phyloP scores from a whole-genome alignment of 2,797 vertebrate species.

The Pseudocheirus occidentalis region DNA sequence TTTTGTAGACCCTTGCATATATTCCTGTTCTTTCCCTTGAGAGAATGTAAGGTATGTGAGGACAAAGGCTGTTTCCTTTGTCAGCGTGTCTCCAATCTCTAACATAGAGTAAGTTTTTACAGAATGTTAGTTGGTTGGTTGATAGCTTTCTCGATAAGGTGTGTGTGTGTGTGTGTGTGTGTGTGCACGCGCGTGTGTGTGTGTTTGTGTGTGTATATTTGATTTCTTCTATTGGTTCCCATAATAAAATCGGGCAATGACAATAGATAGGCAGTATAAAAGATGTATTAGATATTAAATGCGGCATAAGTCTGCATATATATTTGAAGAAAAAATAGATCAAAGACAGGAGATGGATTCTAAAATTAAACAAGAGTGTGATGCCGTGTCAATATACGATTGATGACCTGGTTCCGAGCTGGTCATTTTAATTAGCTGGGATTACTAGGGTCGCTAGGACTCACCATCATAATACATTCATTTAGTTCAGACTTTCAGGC shows the following conservation, averaged over 20 bases:
- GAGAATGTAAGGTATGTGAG: not conserved
- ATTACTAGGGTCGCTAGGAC: slow-evolving; percentile 2
- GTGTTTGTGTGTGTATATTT: too few species aligned
- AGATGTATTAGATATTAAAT: slow-evolving; percentile 38
- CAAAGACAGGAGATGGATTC: not conserved
- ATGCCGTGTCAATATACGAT: not conserved
- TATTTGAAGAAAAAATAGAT: slow-evolving; percentile 46
- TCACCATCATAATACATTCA: not conserved
- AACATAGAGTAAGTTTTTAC: not conserved
- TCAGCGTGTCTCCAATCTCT: not conserved
- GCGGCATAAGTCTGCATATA: slow-evolving; percentile 16
- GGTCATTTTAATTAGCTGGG: slow-evolving; percentile 7
- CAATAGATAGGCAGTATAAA: slow-evolving; percentile 42
- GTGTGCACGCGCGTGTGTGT: too few species aligned
- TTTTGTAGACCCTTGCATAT: not conserved
- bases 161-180: too few species aligned
- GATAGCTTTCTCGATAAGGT: too few species aligned
- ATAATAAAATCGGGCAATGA: slow-evolving; percentile 50
- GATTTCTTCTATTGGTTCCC: not conserved
- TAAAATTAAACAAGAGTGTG: not conserved
- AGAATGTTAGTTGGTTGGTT: not conserved
- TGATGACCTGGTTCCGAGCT: not conserved
- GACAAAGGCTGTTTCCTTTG: too few species aligned
- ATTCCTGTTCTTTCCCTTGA: too few species aligned
- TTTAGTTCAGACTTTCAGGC: not conserved